A percentile compares a stretch with the other conserved stretches of the same genome.
Evolutionary conservation across 1,140 invertebrate genomes (phyloP).

Genomic region (Octopus bimaculoides): DNA sequence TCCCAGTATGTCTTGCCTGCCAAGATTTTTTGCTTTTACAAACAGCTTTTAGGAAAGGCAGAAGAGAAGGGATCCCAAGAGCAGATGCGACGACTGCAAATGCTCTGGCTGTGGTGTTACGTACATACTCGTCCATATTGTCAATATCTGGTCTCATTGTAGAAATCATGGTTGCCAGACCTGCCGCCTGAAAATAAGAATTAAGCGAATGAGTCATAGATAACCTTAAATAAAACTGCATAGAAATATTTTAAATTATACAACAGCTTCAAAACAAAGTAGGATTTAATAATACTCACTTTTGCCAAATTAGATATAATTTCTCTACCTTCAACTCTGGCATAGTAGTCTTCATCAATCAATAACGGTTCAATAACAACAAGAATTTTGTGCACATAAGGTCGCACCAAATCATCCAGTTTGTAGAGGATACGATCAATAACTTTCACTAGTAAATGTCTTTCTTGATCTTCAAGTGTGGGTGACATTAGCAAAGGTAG

Average conservation of each 20-base stretch:
- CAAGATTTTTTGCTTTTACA: constrained; percentile 99
- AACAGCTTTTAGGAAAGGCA: constrained; percentile 98
- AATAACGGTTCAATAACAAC: constrained; percentile 98
- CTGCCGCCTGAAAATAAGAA: constrained; percentile 73
- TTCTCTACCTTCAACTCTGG: constrained; percentile 97
- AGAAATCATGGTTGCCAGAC: constrained; percentile 99
- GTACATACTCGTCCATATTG: constrained; percentile 99
- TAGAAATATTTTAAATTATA: background rate
- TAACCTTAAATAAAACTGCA: background rate
- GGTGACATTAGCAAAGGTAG: constrained; percentile 98
- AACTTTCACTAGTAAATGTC: constrained; percentile 98
- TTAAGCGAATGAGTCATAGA: background rate
- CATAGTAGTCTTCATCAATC: constrained; percentile 99
- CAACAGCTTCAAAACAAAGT: background rate
- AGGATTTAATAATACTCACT: constrained; percentile 35
- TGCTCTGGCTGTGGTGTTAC: constrained; percentile 97
- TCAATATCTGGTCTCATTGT: constrained; percentile 99
- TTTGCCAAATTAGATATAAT: constrained; percentile 99
- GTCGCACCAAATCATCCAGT: constrained; percentile 95
- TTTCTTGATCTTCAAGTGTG: constrained; percentile 97
- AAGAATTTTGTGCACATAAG: constrained; percentile 99
- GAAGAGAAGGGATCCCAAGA: constrained; percentile 92
- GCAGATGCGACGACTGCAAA: constrained; percentile 99
- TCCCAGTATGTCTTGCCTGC: constrained; percentile 98
- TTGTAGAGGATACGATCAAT: constrained; percentile 99